Conservation (phyloP, 2,888 invertebrate genomes). For the Dioctria rufipes region DNA sequence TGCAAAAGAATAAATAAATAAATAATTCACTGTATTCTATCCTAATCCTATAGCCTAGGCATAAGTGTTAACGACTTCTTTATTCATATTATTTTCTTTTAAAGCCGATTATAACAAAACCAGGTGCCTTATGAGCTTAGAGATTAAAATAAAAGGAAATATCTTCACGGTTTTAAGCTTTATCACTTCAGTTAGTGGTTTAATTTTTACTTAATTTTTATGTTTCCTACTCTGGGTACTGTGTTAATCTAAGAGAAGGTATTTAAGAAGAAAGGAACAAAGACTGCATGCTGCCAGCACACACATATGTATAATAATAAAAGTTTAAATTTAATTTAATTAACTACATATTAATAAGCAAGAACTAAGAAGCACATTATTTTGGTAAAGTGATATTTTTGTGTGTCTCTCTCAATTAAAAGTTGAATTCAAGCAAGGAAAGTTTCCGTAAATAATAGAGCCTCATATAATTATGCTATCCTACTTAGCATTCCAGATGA, state of each 20-base stretch:
- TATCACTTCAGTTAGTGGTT: slow-evolving; percentile 1
- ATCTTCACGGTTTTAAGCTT: slow-evolving; percentile 2
- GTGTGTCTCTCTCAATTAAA: no score
- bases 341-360: no score
- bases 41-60: not conserved
- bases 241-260: not conserved
- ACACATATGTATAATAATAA: no score
- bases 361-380: not conserved
- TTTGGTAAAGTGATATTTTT: not conserved
- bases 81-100: slow-evolving; percentile 22
- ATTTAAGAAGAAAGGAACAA: not conserved
- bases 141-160: slow-evolving; percentile 8
- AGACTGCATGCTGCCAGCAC: no score
- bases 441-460: slow-evolving; percentile 4
- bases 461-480: slow-evolving; percentile 15
- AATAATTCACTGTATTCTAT: not conserved
- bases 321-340: no score
- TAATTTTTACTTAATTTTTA: no score
- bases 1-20: not conserved
- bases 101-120: slow-evolving; percentile 17
- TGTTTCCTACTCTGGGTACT: not conserved
- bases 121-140: slow-evolving; percentile 38
- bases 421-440: not conserved
- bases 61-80: not conserved
- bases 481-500: slow-evolving; percentile 37